Percentiles rank a stretch among this genome's conserved stretches.
Evolutionary conservation across 2,797 vertebrate genomes (phyloP).

Genomic region (Amblyraja radiata): DNA sequence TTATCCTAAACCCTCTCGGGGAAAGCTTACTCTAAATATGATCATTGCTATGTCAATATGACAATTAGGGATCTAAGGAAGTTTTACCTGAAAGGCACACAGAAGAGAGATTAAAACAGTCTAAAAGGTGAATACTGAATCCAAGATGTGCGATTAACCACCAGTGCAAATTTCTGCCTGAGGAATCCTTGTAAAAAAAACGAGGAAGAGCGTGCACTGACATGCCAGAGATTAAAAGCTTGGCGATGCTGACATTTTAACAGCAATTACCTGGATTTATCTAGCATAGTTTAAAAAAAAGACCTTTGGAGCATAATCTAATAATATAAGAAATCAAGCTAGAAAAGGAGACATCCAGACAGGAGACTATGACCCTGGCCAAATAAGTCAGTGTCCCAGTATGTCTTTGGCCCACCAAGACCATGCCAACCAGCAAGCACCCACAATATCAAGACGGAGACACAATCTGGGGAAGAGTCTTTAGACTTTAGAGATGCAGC

Average conservation of each 20-base stretch:
- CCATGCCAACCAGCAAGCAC: too few species aligned
- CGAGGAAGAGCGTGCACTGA: neutral
- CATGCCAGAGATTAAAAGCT: neutral
- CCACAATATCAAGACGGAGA: too few species aligned
- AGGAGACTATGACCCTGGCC: too few species aligned
- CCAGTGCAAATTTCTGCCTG: neutral
- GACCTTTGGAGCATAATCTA: too few species aligned
- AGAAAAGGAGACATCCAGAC: too few species aligned
- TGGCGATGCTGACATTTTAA: neutral
- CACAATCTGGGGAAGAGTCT: too few species aligned
- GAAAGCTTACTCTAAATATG: neutral
- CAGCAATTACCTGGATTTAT: neutral
- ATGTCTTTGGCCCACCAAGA: too few species aligned
- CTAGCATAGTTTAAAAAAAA: too few species aligned
- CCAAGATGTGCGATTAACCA: neutral
- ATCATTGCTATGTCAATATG: neutral
- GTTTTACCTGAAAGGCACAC: neutral
- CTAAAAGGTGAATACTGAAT: neutral
- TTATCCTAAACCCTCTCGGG: neutral
- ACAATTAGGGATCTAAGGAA: neutral
- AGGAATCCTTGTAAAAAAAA: neutral
- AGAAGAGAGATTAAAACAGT: neutral
- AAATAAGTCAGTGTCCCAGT: too few species aligned
- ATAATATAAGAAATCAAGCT: too few species aligned
- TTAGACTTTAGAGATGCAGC: too few species aligned